Percentiles rank a stretch among this genome's conserved stretches.
Conservation (phyloP, 2,113 vertebrate genomes). For the Cyprinodon brontotheroides region DNA sequence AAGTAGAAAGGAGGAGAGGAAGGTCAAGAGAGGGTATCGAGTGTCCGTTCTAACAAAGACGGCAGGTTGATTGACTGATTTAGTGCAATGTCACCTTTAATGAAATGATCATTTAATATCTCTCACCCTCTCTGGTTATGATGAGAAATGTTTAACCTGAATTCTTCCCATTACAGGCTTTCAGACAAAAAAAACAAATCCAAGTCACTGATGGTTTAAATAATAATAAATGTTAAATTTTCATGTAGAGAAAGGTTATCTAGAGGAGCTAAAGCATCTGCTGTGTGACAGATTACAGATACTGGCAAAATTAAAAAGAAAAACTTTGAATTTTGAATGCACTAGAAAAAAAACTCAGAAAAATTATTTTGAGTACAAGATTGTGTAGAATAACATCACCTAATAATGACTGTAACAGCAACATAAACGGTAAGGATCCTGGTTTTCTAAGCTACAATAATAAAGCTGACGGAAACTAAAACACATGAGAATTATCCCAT, state of each 20-base stretch:
- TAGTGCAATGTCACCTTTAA: constrained; percentile 9
- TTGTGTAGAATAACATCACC: neutral
- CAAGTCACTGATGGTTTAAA: constrained; percentile 17
- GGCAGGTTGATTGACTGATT: constrained; percentile 28
- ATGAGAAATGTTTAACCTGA: constrained; percentile 6
- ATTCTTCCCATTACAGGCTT: constrained; percentile 17
- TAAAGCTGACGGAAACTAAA: constrained; percentile 2
- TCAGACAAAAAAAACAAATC: constrained; percentile 4
- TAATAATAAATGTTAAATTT: neutral
- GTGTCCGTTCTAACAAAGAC: constrained; percentile 4
- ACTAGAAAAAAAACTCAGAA: neutral
- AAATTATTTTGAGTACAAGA: neutral
- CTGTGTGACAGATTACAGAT: neutral
- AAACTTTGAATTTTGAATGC: neutral
- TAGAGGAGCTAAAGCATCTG: neutral
- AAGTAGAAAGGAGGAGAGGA: neutral
- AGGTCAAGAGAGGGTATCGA: neutral
- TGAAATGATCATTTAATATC: constrained; percentile 5
- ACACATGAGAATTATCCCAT: neutral
- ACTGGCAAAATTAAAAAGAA: neutral
- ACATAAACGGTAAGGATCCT: neutral
- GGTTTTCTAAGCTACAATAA: neutral
- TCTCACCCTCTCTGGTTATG: neutral
- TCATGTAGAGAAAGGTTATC: neutral
- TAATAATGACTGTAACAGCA: neutral